Evolutionary conservation across 2,797 vertebrate species (phyloP).

Genomic region (Rhinogobio ventralis): DNA sequence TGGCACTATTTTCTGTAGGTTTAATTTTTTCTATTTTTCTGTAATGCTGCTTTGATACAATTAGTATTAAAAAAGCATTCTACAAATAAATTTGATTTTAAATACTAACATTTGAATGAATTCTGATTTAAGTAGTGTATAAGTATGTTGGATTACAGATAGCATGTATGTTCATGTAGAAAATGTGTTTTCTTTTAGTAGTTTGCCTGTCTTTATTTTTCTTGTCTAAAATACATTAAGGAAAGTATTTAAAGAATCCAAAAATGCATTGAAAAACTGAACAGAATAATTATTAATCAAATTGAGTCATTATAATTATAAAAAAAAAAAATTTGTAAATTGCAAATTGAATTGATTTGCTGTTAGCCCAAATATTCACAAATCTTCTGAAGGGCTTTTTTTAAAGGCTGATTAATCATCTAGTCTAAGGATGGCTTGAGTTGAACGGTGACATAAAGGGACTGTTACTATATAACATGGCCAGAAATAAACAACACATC

Average conservation of each 20-base stretch:
- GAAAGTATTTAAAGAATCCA: background rate
- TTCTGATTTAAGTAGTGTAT: background rate
- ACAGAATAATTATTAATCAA: background rate
- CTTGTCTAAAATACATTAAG: background rate
- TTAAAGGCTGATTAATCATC: background rate
- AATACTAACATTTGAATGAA: background rate
- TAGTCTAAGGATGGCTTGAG: background rate
- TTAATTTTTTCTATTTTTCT: too few relatives aligned
- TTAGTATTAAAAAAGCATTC: too few relatives aligned
- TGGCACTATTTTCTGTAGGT: too few relatives aligned
- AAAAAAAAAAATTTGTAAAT: too few relatives aligned
- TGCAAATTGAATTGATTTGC: background rate
- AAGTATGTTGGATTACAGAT: background rate
- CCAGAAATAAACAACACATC: constrained; percentile 2
- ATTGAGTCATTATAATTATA: background rate
- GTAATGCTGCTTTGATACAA: too few relatives aligned
- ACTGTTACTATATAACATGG: background rate
- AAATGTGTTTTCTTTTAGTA: background rate
- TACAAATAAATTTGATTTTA: background rate
- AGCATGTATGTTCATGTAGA: background rate
- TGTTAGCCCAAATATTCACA: background rate
- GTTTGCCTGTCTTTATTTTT: background rate
- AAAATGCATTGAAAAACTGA: background rate
- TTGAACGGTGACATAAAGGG: background rate
- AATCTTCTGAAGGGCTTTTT: background rate